A percentile compares a stretch with the other conserved stretches of the same genome.
phyloP scores from a whole-genome alignment of 2,113 vertebrate species.

The Rhadina sibilatrix region DNA sequence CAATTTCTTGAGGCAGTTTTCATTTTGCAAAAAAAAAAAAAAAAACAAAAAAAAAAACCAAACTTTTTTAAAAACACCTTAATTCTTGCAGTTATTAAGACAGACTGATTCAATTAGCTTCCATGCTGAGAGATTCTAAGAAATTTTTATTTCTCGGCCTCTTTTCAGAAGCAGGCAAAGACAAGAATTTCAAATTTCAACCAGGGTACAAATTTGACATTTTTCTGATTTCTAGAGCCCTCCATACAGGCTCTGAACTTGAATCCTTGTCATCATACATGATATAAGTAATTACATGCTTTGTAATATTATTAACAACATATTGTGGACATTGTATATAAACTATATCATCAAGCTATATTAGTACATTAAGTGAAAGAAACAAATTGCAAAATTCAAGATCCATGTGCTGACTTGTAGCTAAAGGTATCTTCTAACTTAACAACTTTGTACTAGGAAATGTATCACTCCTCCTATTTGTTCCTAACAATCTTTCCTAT shows the following conservation, averaged over 20 bases:
- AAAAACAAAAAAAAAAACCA: no score
- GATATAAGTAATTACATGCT: not conserved
- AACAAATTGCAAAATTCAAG: not conserved
- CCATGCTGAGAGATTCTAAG: not conserved
- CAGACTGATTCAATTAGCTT: not conserved
- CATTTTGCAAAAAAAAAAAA: not conserved
- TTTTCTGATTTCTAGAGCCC: not conserved
- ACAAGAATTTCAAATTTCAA: not conserved
- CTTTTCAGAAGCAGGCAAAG: not conserved
- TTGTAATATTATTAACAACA: not conserved
- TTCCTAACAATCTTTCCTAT: not conserved
- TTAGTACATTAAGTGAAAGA: not conserved
- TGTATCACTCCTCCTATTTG: not conserved
- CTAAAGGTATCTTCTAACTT: not conserved
- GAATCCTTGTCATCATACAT: not conserved
- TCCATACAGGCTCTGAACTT: not conserved
- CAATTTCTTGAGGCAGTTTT: not conserved
- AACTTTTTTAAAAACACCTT: not conserved
- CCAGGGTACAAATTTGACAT: not conserved
- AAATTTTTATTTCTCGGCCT: not conserved
- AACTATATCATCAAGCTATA: not conserved
- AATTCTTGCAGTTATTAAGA: not conserved
- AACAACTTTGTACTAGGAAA: not conserved
- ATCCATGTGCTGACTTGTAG: fast-evolving
- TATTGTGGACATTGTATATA: not conserved